A percentile compares a stretch with the other conserved stretches of the same genome.
These are phyloP conservation scores for Parnassius smintheus DNA, from an alignment of 2,888 invertebrate genomes.

Conservation along the genomic window DNA sequence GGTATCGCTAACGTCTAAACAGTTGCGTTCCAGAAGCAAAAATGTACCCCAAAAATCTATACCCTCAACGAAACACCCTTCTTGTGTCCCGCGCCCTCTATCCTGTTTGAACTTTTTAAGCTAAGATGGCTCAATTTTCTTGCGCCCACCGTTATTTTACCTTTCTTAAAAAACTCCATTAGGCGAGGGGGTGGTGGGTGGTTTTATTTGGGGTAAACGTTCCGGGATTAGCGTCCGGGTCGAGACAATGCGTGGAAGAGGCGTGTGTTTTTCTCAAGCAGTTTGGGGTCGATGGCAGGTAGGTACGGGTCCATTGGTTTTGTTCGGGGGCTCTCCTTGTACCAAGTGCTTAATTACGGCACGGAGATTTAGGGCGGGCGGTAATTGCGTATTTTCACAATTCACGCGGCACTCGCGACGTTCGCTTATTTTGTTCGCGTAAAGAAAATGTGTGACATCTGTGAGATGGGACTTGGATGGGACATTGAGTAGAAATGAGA, in stretches of 20 bases:
- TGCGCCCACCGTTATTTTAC: slow-evolving; percentile 53
- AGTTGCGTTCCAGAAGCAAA: slow-evolving; percentile 57
- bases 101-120: slow-evolving; percentile 62
- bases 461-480: too few species aligned
- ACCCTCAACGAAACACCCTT: slow-evolving; percentile 37
- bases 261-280: slow-evolving; percentile 28
- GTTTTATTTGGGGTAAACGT: slow-evolving; percentile 7
- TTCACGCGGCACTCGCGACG: neutral
- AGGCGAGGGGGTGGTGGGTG: slow-evolving; percentile 39
- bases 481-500: too few species aligned
- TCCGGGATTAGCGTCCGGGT: slow-evolving; percentile 10
- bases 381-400: slow-evolving; percentile 30
- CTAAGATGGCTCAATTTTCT: slow-evolving; percentile 77
- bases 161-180: slow-evolving; percentile 66
- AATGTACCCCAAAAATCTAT: slow-evolving; percentile 67
- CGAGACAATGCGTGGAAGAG: slow-evolving; percentile 29
- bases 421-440: neutral
- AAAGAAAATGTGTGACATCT: neutral
- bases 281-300: slow-evolving; percentile 1
- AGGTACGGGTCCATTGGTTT: slow-evolving; percentile 9
- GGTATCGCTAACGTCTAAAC: slow-evolving; percentile 51
- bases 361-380: slow-evolving; percentile 29
- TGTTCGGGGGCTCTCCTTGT: slow-evolving; percentile 14
- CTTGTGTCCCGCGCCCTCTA: slow-evolving; percentile 27
- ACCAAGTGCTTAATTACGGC: slow-evolving; percentile 36